Conservation (phyloP, 2,113 vertebrate species). For the Mugil cephalus region DNA sequence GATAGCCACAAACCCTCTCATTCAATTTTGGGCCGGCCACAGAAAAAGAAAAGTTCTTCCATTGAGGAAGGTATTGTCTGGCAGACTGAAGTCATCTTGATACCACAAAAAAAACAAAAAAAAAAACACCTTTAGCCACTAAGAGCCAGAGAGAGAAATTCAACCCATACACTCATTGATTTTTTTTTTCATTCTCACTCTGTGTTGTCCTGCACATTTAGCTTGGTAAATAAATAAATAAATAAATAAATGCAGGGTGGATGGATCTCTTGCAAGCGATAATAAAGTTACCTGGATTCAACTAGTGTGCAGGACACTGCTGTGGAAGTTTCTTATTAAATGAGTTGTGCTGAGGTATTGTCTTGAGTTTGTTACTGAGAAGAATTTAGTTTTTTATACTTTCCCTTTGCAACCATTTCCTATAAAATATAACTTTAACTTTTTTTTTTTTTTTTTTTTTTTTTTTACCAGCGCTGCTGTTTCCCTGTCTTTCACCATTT, state of each 20-base stretch:
- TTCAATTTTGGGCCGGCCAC: conserved; percentile 7
- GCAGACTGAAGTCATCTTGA: conserved; percentile 11
- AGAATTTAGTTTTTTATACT: no score
- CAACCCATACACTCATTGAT: conserved; percentile 9
- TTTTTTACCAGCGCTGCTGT: neutral
- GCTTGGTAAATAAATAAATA: neutral
- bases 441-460: no score
- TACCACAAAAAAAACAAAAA: neutral
- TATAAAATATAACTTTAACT: no score
- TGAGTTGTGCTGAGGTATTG: neutral
- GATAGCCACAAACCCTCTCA: conserved; percentile 19
- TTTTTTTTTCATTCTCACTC: neutral
- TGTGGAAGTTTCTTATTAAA: conserved; percentile 24
- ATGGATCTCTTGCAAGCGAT: neutral
- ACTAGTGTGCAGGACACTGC: neutral
- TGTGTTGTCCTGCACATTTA: conserved; percentile 16
- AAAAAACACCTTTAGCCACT: conserved; percentile 14
- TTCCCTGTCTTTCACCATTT: neutral
- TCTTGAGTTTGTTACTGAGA: conserved; percentile 1
- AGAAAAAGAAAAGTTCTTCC: conserved; percentile 8
- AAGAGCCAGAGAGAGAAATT: conserved; percentile 25
- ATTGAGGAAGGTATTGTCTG: conserved; percentile 17
- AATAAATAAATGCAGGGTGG: neutral
- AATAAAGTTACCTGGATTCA: conserved; percentile 20
- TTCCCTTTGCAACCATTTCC: neutral